These are phyloP conservation scores for Nothoprocta perdicaria DNA, from an alignment of 2,113 vertebrate genomes.

Conservation along the genomic window DNA sequence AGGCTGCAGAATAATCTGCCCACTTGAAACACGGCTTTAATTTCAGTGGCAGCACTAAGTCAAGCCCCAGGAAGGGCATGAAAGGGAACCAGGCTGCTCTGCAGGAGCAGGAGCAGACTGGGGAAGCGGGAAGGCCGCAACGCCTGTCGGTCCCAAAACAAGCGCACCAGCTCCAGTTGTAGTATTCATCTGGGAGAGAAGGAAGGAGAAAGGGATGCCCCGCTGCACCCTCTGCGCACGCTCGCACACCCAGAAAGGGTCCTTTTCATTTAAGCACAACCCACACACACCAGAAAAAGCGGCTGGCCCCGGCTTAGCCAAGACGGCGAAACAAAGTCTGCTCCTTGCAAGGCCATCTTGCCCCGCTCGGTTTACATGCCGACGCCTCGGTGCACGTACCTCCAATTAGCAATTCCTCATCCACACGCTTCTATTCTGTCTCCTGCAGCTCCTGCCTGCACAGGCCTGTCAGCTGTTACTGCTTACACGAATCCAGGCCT, in stretches of 20 bases:
- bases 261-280: background rate
- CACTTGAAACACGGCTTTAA: background rate
- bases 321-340: background rate
- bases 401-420: background rate
- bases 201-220: accelerated
- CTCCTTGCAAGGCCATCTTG: background rate
- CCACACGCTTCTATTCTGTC: background rate
- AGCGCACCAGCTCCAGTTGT: background rate
- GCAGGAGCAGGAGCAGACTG: background rate
- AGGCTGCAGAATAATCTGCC: background rate
- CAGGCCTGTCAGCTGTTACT: background rate
- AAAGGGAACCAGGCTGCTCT: background rate
- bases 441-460: background rate
- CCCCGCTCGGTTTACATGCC: background rate
- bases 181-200: background rate
- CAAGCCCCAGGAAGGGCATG: background rate
- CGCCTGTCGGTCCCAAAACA: background rate
- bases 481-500: background rate
- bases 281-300: accelerated
- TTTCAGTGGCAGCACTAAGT: background rate
- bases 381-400: accelerated
- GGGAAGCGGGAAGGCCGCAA: background rate
- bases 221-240: background rate
- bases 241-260: background rate
- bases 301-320: accelerated